Evolutionary conservation across 2,888 invertebrate genomes (phyloP).

Genomic region (Trichogramma dendrolimi): DNA sequence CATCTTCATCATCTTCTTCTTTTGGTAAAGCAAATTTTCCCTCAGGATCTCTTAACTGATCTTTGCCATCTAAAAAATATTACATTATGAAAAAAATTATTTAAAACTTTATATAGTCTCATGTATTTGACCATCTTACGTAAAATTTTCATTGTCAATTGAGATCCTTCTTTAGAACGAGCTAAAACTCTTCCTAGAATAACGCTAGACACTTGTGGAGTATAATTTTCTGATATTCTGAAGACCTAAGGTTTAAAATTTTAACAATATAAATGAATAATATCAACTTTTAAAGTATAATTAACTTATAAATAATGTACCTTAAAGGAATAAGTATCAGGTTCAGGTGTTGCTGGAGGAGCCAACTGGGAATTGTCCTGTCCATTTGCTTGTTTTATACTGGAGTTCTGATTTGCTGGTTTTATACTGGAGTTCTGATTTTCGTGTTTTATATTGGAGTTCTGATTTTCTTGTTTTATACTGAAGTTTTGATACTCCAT

Average conservation of each 20-base stretch:
- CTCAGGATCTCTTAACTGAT: constrained; percentile 42
- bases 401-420: too few species aligned
- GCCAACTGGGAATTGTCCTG: too few species aligned
- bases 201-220: constrained; percentile 48
- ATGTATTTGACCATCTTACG: constrained; percentile 31
- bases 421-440: too few species aligned
- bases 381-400: too few species aligned
- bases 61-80: constrained; percentile 42
- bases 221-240: constrained; percentile 47
- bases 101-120: not conserved
- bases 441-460: too few species aligned
- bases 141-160: constrained; percentile 38
- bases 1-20: constrained; percentile 29
- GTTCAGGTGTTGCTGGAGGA: too few species aligned
- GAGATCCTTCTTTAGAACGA: constrained; percentile 26
- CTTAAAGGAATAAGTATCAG: constrained; percentile 37
- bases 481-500: too few species aligned
- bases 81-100: constrained; percentile 3
- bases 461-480: too few species aligned
- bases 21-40: constrained; percentile 47
- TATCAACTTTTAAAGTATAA: not conserved
- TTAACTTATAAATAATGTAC: constrained; percentile 24
- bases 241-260: constrained; percentile 42
- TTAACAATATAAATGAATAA: constrained; percentile 18
- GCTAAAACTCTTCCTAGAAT: constrained; percentile 45